These are phyloP conservation scores for Thunnus albacares DNA, from an alignment of 2,797 vertebrate genomes.

Conservation along the genomic window DNA sequence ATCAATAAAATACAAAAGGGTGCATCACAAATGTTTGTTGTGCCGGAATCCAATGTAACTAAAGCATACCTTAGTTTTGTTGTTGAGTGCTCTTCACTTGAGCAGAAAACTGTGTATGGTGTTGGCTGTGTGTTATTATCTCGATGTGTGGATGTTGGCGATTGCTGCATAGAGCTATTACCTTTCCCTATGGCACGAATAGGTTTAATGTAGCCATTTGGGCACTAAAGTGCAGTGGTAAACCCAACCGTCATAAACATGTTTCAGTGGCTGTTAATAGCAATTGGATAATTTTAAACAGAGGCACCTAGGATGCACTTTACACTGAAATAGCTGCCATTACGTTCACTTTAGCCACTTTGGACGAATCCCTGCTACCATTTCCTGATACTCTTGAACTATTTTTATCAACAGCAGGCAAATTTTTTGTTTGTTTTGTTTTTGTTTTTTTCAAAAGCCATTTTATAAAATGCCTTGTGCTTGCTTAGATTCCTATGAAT, in stretches of 20 bases:
- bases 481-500: conserved; percentile 37
- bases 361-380: conserved; percentile 51
- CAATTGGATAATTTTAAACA: conserved; percentile 66
- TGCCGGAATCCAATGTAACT: conserved; percentile 10
- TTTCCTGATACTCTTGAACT: conserved; percentile 54
- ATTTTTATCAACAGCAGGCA: conserved; percentile 48
- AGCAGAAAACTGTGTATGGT: not conserved
- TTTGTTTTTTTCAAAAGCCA: conserved; percentile 21
- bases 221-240: conserved; percentile 25
- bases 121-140: not conserved
- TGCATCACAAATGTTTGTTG: conserved; percentile 13
- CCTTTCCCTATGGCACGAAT: not conserved
- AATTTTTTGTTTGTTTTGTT: conserved; percentile 48
- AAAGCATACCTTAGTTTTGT: not conserved
- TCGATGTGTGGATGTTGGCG: not conserved
- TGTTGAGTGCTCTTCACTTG: conserved; percentile 6
- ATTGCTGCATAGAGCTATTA: conserved; percentile 4
- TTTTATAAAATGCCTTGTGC: conserved; percentile 14
- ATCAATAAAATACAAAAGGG: conserved; percentile 8
- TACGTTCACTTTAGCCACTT: conserved; percentile 63
- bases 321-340: conserved; percentile 62
- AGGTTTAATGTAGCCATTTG: conserved; percentile 32
- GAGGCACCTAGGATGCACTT: conserved; percentile 65
- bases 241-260: conserved; percentile 43
- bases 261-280: conserved; percentile 53